These are phyloP conservation scores for Drosophila pallidifrons DNA, from an alignment of 1,140 invertebrate genomes.

Conservation along the genomic window DNA sequence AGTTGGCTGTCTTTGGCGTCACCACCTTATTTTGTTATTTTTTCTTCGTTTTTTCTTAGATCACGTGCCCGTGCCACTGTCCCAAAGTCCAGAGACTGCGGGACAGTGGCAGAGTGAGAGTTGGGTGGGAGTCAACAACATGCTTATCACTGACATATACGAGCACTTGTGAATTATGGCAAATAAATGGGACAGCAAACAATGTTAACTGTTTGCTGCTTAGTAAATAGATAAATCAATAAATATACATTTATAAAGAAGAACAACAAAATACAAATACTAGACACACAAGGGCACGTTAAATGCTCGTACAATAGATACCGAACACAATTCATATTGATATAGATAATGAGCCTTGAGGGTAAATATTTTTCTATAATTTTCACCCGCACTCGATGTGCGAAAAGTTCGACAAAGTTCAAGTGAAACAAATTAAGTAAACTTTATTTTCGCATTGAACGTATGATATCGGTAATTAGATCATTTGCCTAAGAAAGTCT, in stretches of 20 bases:
- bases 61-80: conserved; percentile 18
- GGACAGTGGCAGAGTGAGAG: neutral
- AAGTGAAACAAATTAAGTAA: conserved; percentile 38
- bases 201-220: conserved; percentile 55
- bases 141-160: conserved; percentile 71
- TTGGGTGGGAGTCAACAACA: conserved; percentile 6
- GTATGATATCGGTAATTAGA: conserved; percentile 60
- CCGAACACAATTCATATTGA: conserved; percentile 59
- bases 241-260: conserved; percentile 49
- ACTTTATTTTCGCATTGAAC: conserved; percentile 33
- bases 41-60: neutral
- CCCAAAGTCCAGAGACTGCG: neutral
- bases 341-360: conserved; percentile 53
- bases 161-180: conserved; percentile 73
- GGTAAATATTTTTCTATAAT: conserved; percentile 69
- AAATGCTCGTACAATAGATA: conserved; percentile 59
- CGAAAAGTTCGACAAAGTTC: conserved; percentile 41
- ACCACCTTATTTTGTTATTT: neutral
- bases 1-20: neutral
- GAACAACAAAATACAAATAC: conserved; percentile 34
- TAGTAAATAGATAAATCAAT: conserved; percentile 66
- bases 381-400: conserved; percentile 37
- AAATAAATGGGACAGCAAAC: conserved; percentile 63
- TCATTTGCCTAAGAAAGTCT: conserved; percentile 45
- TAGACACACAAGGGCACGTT: conserved; percentile 62